Conservation (phyloP, 1,140 invertebrate genomes). For the silkworm (Bombyx mori) region DNA sequence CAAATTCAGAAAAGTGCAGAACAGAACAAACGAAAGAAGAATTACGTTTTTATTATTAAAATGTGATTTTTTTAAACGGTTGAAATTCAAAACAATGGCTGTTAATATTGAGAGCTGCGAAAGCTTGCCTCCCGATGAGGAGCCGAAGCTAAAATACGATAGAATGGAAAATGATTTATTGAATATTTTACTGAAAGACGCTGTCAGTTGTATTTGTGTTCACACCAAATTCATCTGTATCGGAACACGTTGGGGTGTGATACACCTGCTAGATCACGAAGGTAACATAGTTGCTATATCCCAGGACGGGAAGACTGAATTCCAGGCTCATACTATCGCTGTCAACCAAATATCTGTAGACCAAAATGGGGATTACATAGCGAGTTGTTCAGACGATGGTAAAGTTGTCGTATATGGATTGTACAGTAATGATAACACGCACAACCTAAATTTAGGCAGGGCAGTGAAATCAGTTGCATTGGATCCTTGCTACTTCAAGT, state of each 20-base stretch:
- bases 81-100: slow-evolving; percentile 27
- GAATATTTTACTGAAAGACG: slow-evolving; percentile 89
- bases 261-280: slow-evolving; percentile 93
- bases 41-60: neutral
- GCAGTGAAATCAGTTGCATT: slow-evolving; percentile 91
- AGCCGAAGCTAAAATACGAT: slow-evolving; percentile 94
- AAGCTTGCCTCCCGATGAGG: slow-evolving; percentile 76
- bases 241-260: slow-evolving; percentile 91
- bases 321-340: slow-evolving; percentile 86
- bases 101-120: slow-evolving; percentile 56
- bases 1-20: slow-evolving; percentile 1
- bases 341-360: slow-evolving; percentile 97
- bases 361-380: slow-evolving; percentile 88
- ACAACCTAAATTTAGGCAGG: slow-evolving; percentile 83
- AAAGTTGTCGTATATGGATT: slow-evolving; percentile 87
- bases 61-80: slow-evolving; percentile 6
- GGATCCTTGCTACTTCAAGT: slow-evolving; percentile 88
- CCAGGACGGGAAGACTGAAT: slow-evolving; percentile 74
- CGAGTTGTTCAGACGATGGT: slow-evolving; percentile 95
- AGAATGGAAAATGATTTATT: slow-evolving; percentile 90
- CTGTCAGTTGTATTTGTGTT: slow-evolving; percentile 91
- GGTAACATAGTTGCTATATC: slow-evolving; percentile 83
- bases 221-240: slow-evolving; percentile 96
- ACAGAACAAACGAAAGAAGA: slow-evolving; percentile 3
- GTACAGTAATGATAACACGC: slow-evolving; percentile 87